Base-by-base conservation (phyloP, 2,797 vertebrate species). In the Halcyon chelicuti region DNA sequence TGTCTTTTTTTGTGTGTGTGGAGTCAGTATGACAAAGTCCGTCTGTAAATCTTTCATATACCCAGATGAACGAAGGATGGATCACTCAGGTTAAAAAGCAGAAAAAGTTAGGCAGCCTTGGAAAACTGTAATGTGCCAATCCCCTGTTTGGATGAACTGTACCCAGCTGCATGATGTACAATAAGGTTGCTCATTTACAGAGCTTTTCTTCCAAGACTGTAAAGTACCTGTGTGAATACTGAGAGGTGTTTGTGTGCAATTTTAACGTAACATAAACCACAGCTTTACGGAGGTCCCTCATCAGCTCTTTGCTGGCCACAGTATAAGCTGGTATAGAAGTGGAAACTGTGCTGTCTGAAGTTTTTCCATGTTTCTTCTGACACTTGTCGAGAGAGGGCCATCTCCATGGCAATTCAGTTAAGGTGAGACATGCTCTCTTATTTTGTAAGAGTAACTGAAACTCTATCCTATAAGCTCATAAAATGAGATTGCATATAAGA, bases 401-500 rank as follows among this genome's bases (percentile, higher is more conserved):
- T 90, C 78, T 95, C 84, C 61, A 70, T 5, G 90, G 62, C 71
- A 70, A 72, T 77, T 71, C 54, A 70, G 91, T 94, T 73, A 86
- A 94, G 76, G 68, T 95, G 63, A 96, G 57, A 93, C 44, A 81
- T 62, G 42, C 29, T 95, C 42, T 92, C 47, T 93, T 90, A 94
- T 95, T 86, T 86, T 86, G 47, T 94, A 93, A 49, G 58, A 61
- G 29, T 81, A 94, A 86, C 75, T 72, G 66, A 89, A 94, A 97
- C 40, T 61, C 51, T 73, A 95, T 83, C 39, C 52, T 90, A 79
- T 52, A 80, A 94, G 47, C 47, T 96, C 92, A 86, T 80, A 97
- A 95, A 94, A 94, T 74, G 76, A 88, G 92, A 84, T 90, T 94
- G 95, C 86, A 94, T 93, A 86, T 91, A 94, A 95, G 81, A 92